phyloP scores from a whole-genome alignment of 2,888 invertebrate genomes.

The Meliscaeva auricollis region DNA sequence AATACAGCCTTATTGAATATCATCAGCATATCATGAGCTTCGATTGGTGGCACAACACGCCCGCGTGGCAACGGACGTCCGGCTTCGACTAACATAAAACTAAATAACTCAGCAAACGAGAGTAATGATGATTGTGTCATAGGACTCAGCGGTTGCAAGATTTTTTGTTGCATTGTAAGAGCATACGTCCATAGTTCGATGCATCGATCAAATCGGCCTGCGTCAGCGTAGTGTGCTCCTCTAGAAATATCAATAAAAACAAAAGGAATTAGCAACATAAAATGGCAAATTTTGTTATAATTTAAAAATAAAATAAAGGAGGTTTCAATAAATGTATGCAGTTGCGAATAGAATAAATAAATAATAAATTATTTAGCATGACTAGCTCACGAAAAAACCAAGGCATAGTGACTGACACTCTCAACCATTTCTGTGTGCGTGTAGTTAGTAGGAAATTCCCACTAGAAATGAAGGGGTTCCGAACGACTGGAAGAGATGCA shows the following conservation, averaged over 20 bases:
- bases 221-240: slow-evolving; percentile 97
- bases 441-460: too few species aligned
- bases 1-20: slow-evolving; percentile 93
- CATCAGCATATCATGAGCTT: slow-evolving; percentile 91
- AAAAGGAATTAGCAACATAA: slow-evolving; percentile 73
- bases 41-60: slow-evolving; percentile 91
- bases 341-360: too few species aligned
- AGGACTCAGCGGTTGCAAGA: slow-evolving; percentile 95
- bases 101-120: slow-evolving; percentile 97
- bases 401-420: too few species aligned
- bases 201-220: slow-evolving; percentile 95
- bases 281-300: too few species aligned
- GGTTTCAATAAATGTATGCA: too few species aligned
- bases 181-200: slow-evolving; percentile 98
- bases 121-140: slow-evolving; percentile 97
- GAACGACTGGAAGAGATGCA: too few species aligned
- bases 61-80: slow-evolving; percentile 89
- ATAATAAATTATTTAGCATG: too few species aligned
- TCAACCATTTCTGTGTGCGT: too few species aligned
- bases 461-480: too few species aligned
- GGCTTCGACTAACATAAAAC: slow-evolving; percentile 96
- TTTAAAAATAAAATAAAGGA: too few species aligned
- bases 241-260: slow-evolving; percentile 82
- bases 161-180: slow-evolving; percentile 97
- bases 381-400: too few species aligned